Base-by-base conservation (phyloP, 2,888 invertebrate genomes). In the Acholoe squamosa region DNA sequence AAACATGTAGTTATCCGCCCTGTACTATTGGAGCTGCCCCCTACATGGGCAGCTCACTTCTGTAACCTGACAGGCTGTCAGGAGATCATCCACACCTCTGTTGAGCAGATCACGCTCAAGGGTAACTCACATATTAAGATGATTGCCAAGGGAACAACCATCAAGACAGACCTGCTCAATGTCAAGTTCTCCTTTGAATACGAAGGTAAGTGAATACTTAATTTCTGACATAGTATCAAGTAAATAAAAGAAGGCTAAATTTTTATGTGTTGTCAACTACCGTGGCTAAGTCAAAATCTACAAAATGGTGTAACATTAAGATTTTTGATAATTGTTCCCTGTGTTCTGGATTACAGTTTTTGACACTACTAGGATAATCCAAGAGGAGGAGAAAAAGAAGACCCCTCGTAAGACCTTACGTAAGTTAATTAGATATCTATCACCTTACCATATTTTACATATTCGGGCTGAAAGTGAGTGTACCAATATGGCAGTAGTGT, bases 121-220 rank as follows among this genome's bases (percentile, higher is more conserved):
- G 84, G 84, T 5, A 84, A 84, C 51, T 25, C 22, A 7, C 84
- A 84, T 19, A 7, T 84, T 3, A 19, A 25, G 51, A 84, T 84
- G 84, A n/a, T 43, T 3, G 22, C 34, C 76, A 0, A 22, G 14
- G 31, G 31, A 31, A 31, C 16, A 3, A 14, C 76, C 28, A 7
- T 31, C 43, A 43, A 43, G 43, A 43, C 43, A 10, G 43, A 43
- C 5, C 43, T 43, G 7, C n/a, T 14, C 76, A 25, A 25, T 28
- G 25, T 76, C 31, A 84, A 3, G 43, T 84, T 84, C 84, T 16
- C 43, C 0, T 84, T 84, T 52, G 84, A 84, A 43, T 84, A 84
- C 19, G 84, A 84, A 43, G 84, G 84, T 84, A 7, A 7, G 84
- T 84, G 43, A n/a, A n/a, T n/a, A 16, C 19, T 54, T 12, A 54